Base-by-base conservation (phyloP, 2,797 vertebrate genomes). In the Propithecus perrieri region DNA sequence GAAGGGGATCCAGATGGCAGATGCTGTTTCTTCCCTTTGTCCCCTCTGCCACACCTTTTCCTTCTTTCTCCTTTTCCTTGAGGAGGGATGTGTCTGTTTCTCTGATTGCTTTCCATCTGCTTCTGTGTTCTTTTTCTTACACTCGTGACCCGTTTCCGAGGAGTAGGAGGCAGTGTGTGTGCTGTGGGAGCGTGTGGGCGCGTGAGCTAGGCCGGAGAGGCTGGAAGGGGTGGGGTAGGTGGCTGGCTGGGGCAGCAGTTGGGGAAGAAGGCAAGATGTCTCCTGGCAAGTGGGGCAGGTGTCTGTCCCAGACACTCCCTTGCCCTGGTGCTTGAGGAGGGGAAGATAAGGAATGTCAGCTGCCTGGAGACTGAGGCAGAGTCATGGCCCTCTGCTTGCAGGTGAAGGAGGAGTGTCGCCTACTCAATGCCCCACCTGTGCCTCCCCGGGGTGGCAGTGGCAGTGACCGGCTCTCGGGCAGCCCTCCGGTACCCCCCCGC, bases 401-500 rank as follows among this genome's bases (percentile, higher is more conserved):
- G 99, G 99, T 99, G 98, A 99, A 99, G 98, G 99, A 99, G 98
- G 99, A 99, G 98, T 99, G 99, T 87, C 99, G 99, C 72, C 99
- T 99, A 98, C 99, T 99, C 97, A 99, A 99, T 0, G 99, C 99
- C 4, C 99, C 99, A 30, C 99, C 99, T 0, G 99, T 99, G 74
- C 99, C 99, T 0, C 99, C 99, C 28, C 99, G 99, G 93, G 99
- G 99, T 78, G 98, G 99, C 91, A 99, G 98, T 96, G 89, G 79
- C 57, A 13, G 81, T 0, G 96, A 98, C 93, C 98, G 98, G 20
- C 98, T 98, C 0, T 96, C 97, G 17, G 98, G 99, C 97, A 99
- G 99, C 97, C 99, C 99, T 11, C 99, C 99, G 0, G 98, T 99
- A 22, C 99, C 99, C 0, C 99, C 99, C n/a, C 99, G 99, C 80